Base-by-base conservation (phyloP, 2,888 invertebrate genomes). In the Leptopilina syphax region DNA sequence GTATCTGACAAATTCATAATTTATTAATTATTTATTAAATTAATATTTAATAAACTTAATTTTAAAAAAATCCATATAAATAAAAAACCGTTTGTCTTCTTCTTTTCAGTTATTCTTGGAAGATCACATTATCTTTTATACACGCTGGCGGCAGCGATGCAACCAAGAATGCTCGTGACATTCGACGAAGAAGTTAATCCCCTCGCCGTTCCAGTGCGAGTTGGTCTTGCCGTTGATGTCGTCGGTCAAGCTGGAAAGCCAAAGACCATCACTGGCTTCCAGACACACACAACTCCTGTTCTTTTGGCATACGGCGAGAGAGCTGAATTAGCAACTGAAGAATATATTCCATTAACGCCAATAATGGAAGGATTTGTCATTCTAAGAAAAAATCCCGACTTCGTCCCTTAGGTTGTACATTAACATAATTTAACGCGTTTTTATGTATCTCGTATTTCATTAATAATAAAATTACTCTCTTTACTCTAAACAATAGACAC, bases 221-320 rank as follows among this genome's bases (percentile, higher is more conserved):
- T 97, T 73, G 97, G 97, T 88, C 95, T 97, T 94, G 99, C 99
- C 66, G 99, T 99, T 9, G 99, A 99, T 93, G 98, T 99, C 7
- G 99, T 99, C 44, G 99, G 99, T 1, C 99, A 99, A 93, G 99
- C 99, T 0, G 99, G 99, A 66, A 99, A 99, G 86, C 99, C 99
- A 0, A 99, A 99, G 93, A 99, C 99, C 0, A 99, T 99, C 85
- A 99, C 99, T 3, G 99, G 99, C 57, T 99, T 99, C 89, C 99
- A 99, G 92, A 99, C 99, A 0, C 99, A 99, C 92, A 99, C 99
- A 4, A 99, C 99, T 4, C 99, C 99, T 0, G 99, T 99, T 8
- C 93, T 99, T 79, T 93, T 99, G 81, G 98, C 98, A 0, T 97
- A 97, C 92, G 99, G 99, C 5, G 99, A 99, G 93, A 94, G 99